Base-by-base conservation (phyloP, 2,113 vertebrate species). In the Oncorhynchus keta region DNA sequence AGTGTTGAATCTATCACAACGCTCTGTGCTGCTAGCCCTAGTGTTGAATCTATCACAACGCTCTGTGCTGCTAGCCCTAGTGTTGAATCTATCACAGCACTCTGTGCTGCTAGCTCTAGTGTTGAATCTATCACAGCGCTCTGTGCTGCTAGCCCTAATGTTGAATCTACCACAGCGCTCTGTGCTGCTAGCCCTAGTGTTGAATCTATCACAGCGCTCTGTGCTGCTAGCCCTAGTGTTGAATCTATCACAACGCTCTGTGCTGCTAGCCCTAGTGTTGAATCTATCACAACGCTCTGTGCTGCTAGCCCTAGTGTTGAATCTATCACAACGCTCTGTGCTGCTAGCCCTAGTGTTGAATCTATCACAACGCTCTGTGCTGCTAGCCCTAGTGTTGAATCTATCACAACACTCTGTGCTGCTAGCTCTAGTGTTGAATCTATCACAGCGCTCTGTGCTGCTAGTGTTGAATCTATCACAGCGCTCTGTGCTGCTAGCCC, bases 1-100 rank as follows among this genome's bases (percentile, higher is more conserved):
- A 73, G 61, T 14, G 81, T 79, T 76, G 80, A 74, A 66, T 14
- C 79, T 79, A 79, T 81, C 75, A 32, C 79, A 57, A 66, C 26
- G 0, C 39, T 32, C 30, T 32, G 30, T 32, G 4, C 30, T 32
- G 30, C 30, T 32, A 32, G 30, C 30, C 4, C 75, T 73, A 73
- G 61, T 14, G 81, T 79, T 77, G 81, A 74, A 66, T 14, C 79
- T 79, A 79, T 82, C 76, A 32, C 79, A 57, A 62, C 20, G 0
- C 39, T 32, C 30, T 32, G 30, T 32, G 30, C 30, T 32, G 30
- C 30, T 32, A 32, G 30, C 30, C 0, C 75, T 73, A 73, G 61
- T 14, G 81, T 79, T 77, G 81, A 74, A 66, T 14, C 79, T 79
- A 79, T 82, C 75, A 32, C 79, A 57, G 66, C 22, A 0, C 26